Base-by-base conservation (phyloP, 2,113 vertebrate genomes). In the Vulpes vulpes region DNA sequence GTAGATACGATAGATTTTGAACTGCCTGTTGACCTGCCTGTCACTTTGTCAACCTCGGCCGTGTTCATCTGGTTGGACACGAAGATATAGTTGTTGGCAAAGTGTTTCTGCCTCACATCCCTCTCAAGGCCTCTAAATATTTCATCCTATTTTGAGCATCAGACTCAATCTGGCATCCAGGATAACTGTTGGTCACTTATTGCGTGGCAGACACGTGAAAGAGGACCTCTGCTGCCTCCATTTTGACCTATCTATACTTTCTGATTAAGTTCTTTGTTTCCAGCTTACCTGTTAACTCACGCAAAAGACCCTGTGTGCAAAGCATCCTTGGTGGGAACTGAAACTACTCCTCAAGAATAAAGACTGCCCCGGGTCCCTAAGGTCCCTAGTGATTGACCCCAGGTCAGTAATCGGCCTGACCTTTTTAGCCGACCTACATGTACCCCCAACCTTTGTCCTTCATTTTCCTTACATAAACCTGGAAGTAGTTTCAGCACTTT, bases 141-240 rank as follows among this genome's bases (percentile, higher is more conserved):
- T 82, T 89, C 51, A 43, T 91, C 32, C 53, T 95, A 17, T 69
- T 81, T 65, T 91, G 65, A 88, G 20, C 16, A 78, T 94, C 38
- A 78, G 32, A 23, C 30, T 91, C 62, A 88, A 49, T 0, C 0
- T 67, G 23, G 35, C 8, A 88, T 60, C 22, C 8, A 79, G 30
- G 16, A 38, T 73, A 55, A 91, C 23, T 79, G 12, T 43, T 62
- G 59, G 35, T 93, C 92, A 74, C 25, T 53, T 49, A n/a, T 8
- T 92, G 51, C 11, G 49, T 23, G 15, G n/a, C 43, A 43, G 88
- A 84, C 5, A 11, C 60, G 8, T 43, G 38, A 43, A 43, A 23
- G n/a, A 74, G 71, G 35, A 74, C 22, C 22, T 74, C 71, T 7
- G 3, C 38, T 74, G 22, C 23, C 73, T 49, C 38, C 38, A 27